phyloP scores from a whole-genome alignment of 2,888 invertebrate species.

The Drosophila leonis region DNA sequence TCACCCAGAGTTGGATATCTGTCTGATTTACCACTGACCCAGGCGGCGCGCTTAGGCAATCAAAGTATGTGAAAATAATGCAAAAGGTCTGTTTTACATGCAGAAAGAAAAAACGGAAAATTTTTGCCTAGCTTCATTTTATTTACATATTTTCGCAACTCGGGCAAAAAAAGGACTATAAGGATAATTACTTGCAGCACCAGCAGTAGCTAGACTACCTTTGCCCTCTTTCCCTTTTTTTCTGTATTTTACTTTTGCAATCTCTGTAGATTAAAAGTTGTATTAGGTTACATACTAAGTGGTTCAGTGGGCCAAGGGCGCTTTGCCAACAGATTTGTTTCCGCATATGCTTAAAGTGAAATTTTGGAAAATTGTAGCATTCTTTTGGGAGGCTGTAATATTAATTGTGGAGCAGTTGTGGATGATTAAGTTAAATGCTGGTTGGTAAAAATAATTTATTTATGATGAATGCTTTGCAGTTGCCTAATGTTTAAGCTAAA shows the following conservation, averaged over 20 bases:
- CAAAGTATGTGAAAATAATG: constrained; percentile 77
- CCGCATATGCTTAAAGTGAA: background rate
- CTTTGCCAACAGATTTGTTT: background rate
- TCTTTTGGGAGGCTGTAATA: constrained; percentile 28
- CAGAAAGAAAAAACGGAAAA: constrained; percentile 30
- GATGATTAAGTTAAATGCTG: background rate
- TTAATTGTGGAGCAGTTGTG: constrained; percentile 6
- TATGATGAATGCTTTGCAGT: background rate
- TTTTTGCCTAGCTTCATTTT: constrained; percentile 34
- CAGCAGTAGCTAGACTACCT: background rate
- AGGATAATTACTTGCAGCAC: constrained; percentile 65
- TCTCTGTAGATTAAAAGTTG: constrained; percentile 58
- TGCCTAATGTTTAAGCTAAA: too few species aligned
- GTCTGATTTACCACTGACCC: constrained; percentile 25
- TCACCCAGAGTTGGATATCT: background rate
- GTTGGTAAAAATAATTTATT: background rate
- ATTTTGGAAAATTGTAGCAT: constrained; percentile 47
- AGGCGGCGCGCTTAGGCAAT: constrained; percentile 29
- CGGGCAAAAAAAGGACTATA: constrained; percentile 33
- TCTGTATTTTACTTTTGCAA: constrained; percentile 19
- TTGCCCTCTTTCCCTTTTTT: background rate
- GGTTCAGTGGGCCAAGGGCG: constrained; percentile 35
- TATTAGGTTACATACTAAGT: constrained; percentile 42
- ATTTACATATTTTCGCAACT: constrained; percentile 56
- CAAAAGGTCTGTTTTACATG: constrained; percentile 63